Base-by-base conservation (phyloP, 2,888 invertebrate genomes). In the Brachylomia viminalis region DNA sequence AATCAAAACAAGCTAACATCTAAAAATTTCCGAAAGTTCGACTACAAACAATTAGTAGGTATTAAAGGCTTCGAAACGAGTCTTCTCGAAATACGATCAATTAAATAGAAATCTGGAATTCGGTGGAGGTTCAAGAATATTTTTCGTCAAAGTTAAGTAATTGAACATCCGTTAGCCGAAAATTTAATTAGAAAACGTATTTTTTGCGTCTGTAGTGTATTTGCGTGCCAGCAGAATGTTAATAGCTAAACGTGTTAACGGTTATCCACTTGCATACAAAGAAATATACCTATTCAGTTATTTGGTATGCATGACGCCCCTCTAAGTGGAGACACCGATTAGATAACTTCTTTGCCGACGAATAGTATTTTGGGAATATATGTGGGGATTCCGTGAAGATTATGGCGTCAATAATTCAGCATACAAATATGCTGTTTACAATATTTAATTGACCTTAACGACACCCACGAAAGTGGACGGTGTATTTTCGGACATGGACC, bases 171-270 rank as follows among this genome's bases (percentile, higher is more conserved):
- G 75, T 74, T 81, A 71, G 64, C 67, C 74, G 72, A 77, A 85
- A 87, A 79, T 73, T 74, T 33, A 78, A 83, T 77, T 77, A 67
- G 71, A 80, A 79, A 80, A 79, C 73, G 75, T 79, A n/a, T 75
- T 75, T 61, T 76, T 84, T 79, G 58, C 38, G 73, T 61, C 38
- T 66, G 62, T 62, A 49, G 59, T 59, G 70, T 61, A 65, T 42
- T 62, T 71, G 73, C 73, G 49, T 78, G 69, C 64, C 54, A 70
- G 72, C 59, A 27, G 78, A 76, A 80, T 80, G 83, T 72, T 83
- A 83, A 78, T 76, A 76, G 58, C 62, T 72, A 38, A 47, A 70
- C 66, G 78, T 71, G 27, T 72, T 67, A 77, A 75, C 75, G 61
- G 76, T 52, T 72, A 86, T 69, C 56, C 69, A 67, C 27, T 4